Base-by-base conservation (phyloP, 2,797 vertebrate species). In the Setipinna tenuifilis region DNA sequence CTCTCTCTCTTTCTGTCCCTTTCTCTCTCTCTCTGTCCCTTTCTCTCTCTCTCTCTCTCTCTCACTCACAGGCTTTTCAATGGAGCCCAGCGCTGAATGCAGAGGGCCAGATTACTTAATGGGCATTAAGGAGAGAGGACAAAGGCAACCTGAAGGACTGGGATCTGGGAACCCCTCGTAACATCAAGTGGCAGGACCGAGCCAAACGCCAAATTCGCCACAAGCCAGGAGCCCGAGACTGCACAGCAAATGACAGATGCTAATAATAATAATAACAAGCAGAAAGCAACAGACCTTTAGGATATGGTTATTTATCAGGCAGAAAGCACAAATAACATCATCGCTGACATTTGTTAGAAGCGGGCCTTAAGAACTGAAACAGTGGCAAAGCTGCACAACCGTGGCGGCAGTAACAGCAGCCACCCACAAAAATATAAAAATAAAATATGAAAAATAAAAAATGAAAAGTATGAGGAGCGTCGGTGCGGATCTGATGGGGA, bases 401-500 rank as follows among this genome's bases (percentile, higher is more conserved):
- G 31, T 31, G 28, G 31, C 6, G 12, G 62, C n/a, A 3, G 23
- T 25, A 31, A 14, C 65, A 19, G 7, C 7, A 78, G 50, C 50
- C 2, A 54, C 50, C 7, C 50, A 14, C 50, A 54, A 54, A 54
- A 54, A 54, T 54, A 54, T 3, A 54, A 54, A 10, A 48, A 48
- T 48, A 48, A 3, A 48, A 10, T 48, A 48, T 48, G 10, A 48
- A 48, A 48, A 54, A 54, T 54, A 54, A 54, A 54, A 9, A 54
- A 3, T 0, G 7, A 54, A 54, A 54, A 9, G 7, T 17, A 7
- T 21, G 78, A 78, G 81, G n/a, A n/a, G 50, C 85, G 84, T 89
- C 89, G 82, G 89, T 85, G 46, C 85, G 21, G 75, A 41, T 28
- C 35, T 31, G 83, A 85, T 31, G 61, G 83, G 83, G 31, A 54